phyloP scores from a whole-genome alignment of 92 coral and sea anemone genomes.

The Epizoanthus illoricatus region DNA sequence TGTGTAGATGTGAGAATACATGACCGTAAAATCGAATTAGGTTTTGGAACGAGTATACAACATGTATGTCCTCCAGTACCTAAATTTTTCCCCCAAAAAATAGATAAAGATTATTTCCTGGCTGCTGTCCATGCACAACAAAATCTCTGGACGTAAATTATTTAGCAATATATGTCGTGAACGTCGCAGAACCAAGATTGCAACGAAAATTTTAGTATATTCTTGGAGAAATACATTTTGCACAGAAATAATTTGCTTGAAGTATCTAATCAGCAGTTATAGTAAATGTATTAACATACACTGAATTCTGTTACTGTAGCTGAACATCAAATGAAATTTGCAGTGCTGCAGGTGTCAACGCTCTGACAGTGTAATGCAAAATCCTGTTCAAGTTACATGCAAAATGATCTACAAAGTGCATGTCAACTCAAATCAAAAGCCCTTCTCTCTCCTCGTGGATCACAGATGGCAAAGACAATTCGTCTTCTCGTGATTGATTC shows the following conservation, averaged over 20 bases:
- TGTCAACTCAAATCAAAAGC: slow-evolving; percentile 11
- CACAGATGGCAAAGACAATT: not conserved
- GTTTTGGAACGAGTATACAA: not conserved
- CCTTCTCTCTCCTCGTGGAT: not conserved
- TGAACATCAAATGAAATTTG: not conserved
- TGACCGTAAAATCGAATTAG: not conserved
- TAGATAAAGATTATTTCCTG: not conserved
- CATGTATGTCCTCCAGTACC: not conserved
- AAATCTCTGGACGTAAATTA: slow-evolving; percentile 20
- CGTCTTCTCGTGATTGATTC: slow-evolving; percentile 14
- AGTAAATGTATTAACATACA: not conserved
- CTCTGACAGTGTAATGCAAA: not conserved
- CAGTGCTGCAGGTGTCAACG: slow-evolving; percentile 29
- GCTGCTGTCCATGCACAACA: slow-evolving; percentile 32
- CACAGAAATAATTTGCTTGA: not conserved
- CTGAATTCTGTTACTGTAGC: slow-evolving; percentile 1
- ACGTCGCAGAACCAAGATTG: slow-evolving; percentile 17
- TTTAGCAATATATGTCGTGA: slow-evolving; percentile 26
- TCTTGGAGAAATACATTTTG: too few relatives aligned
- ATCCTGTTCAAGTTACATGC: not conserved
- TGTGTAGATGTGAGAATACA: not conserved
- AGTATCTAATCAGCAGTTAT: not conserved
- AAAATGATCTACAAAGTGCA: not conserved
- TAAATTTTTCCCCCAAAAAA: not conserved
- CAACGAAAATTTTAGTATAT: not conserved